phyloP scores from a whole-genome alignment of 1,140 invertebrate species.

The Calliopsis andreniformis region DNA sequence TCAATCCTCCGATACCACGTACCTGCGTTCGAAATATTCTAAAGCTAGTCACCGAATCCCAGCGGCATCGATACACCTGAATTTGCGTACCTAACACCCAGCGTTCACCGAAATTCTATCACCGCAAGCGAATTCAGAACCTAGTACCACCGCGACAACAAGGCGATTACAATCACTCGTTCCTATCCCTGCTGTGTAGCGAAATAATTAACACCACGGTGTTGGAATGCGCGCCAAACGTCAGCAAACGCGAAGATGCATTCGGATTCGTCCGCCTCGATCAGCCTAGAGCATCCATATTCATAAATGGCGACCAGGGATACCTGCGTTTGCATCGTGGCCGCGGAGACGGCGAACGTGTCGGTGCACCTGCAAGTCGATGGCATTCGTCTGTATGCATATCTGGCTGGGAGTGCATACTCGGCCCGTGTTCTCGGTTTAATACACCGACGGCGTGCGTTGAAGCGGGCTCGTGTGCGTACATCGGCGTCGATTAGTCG shows the following conservation, averaged over 20 bases:
- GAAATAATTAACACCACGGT: constrained; percentile 11
- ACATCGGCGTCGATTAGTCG: constrained; percentile 53
- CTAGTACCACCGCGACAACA: background rate
- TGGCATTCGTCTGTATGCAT: constrained; percentile 11
- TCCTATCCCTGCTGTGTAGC: background rate
- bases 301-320: background rate
- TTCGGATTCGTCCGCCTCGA: background rate
- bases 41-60: background rate
- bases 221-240: background rate
- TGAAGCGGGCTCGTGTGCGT: constrained; percentile 48
- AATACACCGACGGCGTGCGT: constrained; percentile 26
- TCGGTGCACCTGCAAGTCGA: constrained; percentile 1
- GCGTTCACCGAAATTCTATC: constrained; percentile 1
- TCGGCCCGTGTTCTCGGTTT: background rate
- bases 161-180: background rate
- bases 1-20: too few relatives aligned
- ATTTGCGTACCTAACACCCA: too few relatives aligned
- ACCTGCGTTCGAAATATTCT: too few relatives aligned
- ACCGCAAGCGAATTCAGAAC: background rate
- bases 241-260: background rate
- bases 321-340: background rate
- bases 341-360: background rate
- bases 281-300: constrained; percentile 26
- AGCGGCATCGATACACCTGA: background rate
- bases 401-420: constrained; percentile 18